Percentiles rank a stretch among this genome's conserved stretches.
These are phyloP conservation scores for Laodelphax striatellus DNA, from an alignment of 1,140 invertebrate genomes.

Conservation along the genomic window DNA sequence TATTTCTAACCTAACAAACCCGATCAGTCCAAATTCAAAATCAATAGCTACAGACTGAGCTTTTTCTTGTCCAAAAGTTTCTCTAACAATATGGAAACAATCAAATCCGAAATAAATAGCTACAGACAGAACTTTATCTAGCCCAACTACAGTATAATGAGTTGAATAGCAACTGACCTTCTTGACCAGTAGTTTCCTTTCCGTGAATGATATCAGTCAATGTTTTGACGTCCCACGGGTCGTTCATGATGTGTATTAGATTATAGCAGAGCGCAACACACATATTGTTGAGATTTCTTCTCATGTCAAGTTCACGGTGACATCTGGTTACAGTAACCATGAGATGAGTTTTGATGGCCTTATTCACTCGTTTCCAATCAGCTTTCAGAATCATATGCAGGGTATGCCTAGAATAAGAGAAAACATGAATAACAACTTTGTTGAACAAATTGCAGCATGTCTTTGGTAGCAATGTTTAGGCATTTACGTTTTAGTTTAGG, in stretches of 20 bases:
- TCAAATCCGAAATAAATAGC: too few relatives aligned
- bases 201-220: conserved; percentile 32
- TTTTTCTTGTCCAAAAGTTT: too few relatives aligned
- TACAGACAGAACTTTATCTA: too few relatives aligned
- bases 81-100: too few relatives aligned
- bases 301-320: conserved; percentile 18
- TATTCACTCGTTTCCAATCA: conserved; percentile 38
- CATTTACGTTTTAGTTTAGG: too few relatives aligned
- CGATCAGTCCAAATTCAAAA: too few relatives aligned
- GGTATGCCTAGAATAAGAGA: conserved; percentile 34
- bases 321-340: conserved; percentile 38
- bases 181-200: conserved; percentile 21
- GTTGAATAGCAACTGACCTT: background rate
- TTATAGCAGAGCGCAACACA: conserved; percentile 39
- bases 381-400: conserved; percentile 40
- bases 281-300: conserved; percentile 31
- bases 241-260: conserved; percentile 34
- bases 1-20: too few relatives aligned
- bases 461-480: too few relatives aligned
- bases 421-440: background rate
- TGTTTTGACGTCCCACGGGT: conserved; percentile 28
- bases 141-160: too few relatives aligned
- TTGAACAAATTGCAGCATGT: too few relatives aligned
- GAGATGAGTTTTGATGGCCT: conserved; percentile 38
- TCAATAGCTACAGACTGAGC: too few relatives aligned